Percentiles rank a stretch among this genome's conserved stretches.
These are phyloP conservation scores for Vulpes lagopus DNA, from an alignment of 2,113 vertebrate species.

Conservation along the genomic window DNA sequence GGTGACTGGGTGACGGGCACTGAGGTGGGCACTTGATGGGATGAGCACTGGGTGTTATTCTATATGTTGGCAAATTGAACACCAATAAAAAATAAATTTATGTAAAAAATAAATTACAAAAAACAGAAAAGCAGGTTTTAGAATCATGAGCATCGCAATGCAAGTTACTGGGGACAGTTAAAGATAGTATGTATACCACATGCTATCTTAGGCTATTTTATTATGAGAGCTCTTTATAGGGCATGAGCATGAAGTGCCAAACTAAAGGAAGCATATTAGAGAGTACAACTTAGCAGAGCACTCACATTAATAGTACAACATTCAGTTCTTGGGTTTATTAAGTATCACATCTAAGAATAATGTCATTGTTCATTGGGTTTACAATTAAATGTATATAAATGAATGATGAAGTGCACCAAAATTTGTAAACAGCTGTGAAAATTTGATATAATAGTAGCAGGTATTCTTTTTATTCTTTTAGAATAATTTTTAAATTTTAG, in stretches of 20 bases:
- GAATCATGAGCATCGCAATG: neutral
- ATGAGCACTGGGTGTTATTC: too few species aligned
- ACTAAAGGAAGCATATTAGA: neutral
- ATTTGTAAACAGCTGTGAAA: neutral
- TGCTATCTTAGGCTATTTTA: neutral
- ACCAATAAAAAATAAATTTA: too few species aligned
- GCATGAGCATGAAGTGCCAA: neutral
- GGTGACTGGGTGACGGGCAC: too few species aligned
- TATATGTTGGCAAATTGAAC: too few species aligned
- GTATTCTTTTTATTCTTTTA: conserved; percentile 7
- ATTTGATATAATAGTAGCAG: neutral
- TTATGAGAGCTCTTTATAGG: neutral
- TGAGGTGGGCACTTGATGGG: too few species aligned
- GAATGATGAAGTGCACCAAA: neutral
- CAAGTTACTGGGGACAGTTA: neutral
- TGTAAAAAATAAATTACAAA: neutral
- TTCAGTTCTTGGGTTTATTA: neutral
- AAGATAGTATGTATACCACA: neutral
- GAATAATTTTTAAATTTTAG: conserved; percentile 7
- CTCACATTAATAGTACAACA: neutral
- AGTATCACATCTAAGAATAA: neutral
- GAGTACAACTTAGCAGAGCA: neutral
- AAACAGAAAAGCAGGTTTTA: neutral
- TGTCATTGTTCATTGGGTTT: neutral
- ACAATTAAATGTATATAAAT: neutral